Conservation (phyloP, 92 coral and sea anemone genomes). For the Palythoa grandis region DNA sequence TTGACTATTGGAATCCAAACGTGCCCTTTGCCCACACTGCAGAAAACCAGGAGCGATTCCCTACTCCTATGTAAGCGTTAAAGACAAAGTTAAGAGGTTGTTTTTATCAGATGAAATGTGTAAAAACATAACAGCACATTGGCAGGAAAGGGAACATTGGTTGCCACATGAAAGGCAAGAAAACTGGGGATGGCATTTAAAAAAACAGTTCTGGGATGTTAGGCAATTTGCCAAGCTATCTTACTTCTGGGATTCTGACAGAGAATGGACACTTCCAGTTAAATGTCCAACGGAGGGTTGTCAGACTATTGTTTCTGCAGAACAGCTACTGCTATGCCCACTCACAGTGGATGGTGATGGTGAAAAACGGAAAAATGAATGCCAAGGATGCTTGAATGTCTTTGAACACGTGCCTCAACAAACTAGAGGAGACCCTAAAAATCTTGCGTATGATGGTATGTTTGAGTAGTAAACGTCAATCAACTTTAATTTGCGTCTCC, state of each 20-base stretch:
- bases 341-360: neutral
- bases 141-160: conserved; percentile 52
- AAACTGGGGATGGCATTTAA: conserved; percentile 48
- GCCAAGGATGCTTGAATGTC: conserved; percentile 41
- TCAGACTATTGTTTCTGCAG: neutral
- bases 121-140: conserved; percentile 50
- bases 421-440: conserved; percentile 49
- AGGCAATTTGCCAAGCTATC: conserved; percentile 36
- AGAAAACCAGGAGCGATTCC: conserved; percentile 48
- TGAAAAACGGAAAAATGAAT: conserved; percentile 33
- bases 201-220: conserved; percentile 62
- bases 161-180: conserved; percentile 38
- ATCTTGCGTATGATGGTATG: conserved; percentile 47
- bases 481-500: too few species aligned
- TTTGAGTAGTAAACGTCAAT: too few species aligned
- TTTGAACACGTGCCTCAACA: conserved; percentile 6
- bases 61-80: conserved; percentile 30
- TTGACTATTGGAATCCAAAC: conserved; percentile 40
- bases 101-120: conserved; percentile 49
- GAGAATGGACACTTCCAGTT: conserved; percentile 59
- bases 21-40: conserved; percentile 46
- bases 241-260: conserved; percentile 63
- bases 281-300: conserved; percentile 23
- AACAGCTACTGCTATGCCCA: neutral
- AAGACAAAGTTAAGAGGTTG: conserved; percentile 46